Conservation (phyloP, 1,140 invertebrate genomes). For the Hyposmocoma kahamanoa region DNA sequence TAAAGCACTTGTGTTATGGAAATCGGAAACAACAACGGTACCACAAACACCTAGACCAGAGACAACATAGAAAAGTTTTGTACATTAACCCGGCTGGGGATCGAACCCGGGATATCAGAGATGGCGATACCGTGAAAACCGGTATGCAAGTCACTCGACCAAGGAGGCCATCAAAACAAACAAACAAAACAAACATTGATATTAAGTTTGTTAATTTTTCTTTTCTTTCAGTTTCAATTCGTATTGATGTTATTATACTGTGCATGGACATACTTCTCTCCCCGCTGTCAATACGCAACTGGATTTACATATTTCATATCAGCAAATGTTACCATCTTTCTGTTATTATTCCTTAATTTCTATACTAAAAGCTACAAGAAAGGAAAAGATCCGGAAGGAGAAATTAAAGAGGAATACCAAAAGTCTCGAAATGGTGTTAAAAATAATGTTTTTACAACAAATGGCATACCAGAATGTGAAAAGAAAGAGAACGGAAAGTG, state of each 20-base stretch:
- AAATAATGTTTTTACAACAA: constrained; percentile 30
- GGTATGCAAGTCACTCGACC: too few relatives aligned
- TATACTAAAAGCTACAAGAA: constrained; percentile 87
- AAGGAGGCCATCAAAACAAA: too few relatives aligned
- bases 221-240: constrained; percentile 81
- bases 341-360: constrained; percentile 90
- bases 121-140: too few relatives aligned
- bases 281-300: constrained; percentile 84
- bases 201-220: too few relatives aligned
- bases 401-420: constrained; percentile 32
- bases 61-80: too few relatives aligned
- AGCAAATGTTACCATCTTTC: constrained; percentile 83
- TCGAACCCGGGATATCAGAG: too few relatives aligned
- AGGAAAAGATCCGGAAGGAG: constrained; percentile 25
- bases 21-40: too few relatives aligned
- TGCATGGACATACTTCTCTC: constrained; percentile 78
- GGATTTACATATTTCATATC: constrained; percentile 78
- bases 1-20: too few relatives aligned
- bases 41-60: too few relatives aligned
- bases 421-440: constrained; percentile 74
- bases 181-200: too few relatives aligned
- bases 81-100: too few relatives aligned
- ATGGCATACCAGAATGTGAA: constrained; percentile 11
- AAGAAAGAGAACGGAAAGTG: constrained; percentile 29
- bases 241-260: constrained; percentile 82